Conservation (phyloP, 2,888 invertebrate species). For the Harmothoe impar region DNA sequence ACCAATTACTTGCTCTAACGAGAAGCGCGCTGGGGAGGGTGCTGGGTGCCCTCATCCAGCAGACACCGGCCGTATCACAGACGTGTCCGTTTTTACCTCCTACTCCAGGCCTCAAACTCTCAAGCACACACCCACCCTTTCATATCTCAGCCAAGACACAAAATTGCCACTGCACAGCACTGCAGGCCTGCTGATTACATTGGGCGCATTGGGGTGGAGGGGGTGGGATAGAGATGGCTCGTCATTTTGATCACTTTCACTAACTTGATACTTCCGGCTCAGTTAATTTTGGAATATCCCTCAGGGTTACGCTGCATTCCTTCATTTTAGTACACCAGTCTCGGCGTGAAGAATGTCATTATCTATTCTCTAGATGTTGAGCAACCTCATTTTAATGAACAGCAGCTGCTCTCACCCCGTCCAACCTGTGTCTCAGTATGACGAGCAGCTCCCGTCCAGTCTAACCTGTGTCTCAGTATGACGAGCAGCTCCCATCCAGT, state of each 20-base stretch:
- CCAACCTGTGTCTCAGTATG: no score
- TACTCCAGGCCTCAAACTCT: neutral
- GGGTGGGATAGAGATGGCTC: no score
- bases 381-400: no score
- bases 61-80: neutral
- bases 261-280: constrained; percentile 41
- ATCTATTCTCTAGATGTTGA: no score
- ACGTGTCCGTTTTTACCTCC: neutral
- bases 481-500: no score
- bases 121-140: neutral
- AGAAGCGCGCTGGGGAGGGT: neutral
- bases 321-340: no score
- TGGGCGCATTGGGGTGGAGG: neutral
- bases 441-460: no score
- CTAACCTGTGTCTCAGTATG: no score
- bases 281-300: neutral
- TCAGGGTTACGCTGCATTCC: no score
- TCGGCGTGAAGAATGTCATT: no score
- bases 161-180: neutral
- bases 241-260: constrained; percentile 27
- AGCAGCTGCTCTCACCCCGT: no score
- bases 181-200: neutral
- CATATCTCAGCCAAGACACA: neutral
- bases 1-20: constrained; percentile 18
- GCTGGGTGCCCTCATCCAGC: neutral